A percentile compares a stretch with the other conserved stretches of the same genome.
phyloP scores from a whole-genome alignment of 37 sponge, comb jelly and placozoan species.

The Spongia lamella region DNA sequence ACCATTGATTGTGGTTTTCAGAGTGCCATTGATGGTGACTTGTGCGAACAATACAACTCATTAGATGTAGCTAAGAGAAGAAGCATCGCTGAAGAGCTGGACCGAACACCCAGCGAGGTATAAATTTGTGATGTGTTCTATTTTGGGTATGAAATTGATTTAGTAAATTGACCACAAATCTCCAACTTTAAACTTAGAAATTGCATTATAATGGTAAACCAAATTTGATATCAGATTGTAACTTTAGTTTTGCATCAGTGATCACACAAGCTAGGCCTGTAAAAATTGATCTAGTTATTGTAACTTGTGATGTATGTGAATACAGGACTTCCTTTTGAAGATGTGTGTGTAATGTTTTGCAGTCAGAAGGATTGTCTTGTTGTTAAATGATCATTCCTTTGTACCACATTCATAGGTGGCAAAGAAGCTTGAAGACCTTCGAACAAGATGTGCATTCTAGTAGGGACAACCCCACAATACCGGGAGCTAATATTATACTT shows the following conservation, averaged over 20 bases:
- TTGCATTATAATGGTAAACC: too few relatives aligned
- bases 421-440: conserved; percentile 97
- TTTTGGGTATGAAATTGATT: not conserved
- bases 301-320: not conserved
- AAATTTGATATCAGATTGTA: too few relatives aligned
- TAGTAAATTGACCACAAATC: too few relatives aligned
- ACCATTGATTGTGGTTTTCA: conserved; percentile 10
- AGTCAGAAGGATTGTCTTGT: too few relatives aligned
- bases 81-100: conserved; percentile 87
- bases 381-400: not conserved
- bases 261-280: too few relatives aligned
- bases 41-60: conserved; percentile 97
- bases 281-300: too few relatives aligned
- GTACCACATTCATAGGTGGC: conserved; percentile 59
- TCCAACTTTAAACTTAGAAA: too few relatives aligned
- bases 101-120: conserved; percentile 92
- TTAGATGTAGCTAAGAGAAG: conserved; percentile 85
- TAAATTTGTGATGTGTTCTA: not conserved
- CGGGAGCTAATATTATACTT: not conserved
- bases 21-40: conserved; percentile 93
- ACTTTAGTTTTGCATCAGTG: too few relatives aligned
- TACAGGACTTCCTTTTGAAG: not conserved
- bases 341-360: too few relatives aligned
- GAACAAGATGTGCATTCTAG: conserved; percentile 94
- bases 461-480: not conserved